A percentile compares a stretch with the other conserved stretches of the same genome.
phyloP scores from a whole-genome alignment of 2,888 invertebrate genomes.

The Electrophaes corylata region DNA sequence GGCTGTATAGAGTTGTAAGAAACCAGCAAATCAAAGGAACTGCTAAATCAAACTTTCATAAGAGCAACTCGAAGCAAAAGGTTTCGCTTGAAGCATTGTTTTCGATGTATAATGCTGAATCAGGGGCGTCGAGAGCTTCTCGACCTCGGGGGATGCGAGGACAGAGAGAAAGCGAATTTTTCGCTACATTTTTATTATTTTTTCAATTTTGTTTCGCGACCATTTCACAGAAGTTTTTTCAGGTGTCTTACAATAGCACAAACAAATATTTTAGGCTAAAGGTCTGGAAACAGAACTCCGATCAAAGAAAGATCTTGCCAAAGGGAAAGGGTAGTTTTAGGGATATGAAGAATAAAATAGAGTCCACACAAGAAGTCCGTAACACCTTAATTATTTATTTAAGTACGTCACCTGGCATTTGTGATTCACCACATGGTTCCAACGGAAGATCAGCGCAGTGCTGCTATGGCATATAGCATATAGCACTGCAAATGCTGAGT shows the following conservation, averaged over 20 bases:
- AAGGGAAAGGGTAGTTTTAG: no score
- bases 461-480: no score
- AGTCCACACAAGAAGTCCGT: no score
- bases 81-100: slow-evolving; percentile 56
- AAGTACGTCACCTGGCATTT: no score
- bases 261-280: background rate
- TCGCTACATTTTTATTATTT: slow-evolving; percentile 37
- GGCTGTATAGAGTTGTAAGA: slow-evolving; percentile 29
- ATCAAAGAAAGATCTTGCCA: no score
- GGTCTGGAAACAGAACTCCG: no score
- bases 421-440: no score
- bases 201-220: slow-evolving; percentile 22
- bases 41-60: slow-evolving; percentile 56
- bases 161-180: slow-evolving; percentile 32
- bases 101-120: slow-evolving; percentile 60
- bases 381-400: no score
- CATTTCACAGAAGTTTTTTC: background rate
- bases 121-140: slow-evolving; percentile 46
- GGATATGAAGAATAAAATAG: no score
- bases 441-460: no score
- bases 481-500: no score
- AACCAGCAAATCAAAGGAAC: slow-evolving; percentile 45
- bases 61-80: slow-evolving; percentile 49
- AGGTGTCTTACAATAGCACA: slow-evolving; percentile 1
- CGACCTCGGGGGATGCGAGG: slow-evolving; percentile 44